Percentiles rank a stretch among this genome's conserved stretches.
phyloP scores from a whole-genome alignment of 2,888 invertebrate species.

The Ormyrus thymus region DNA sequence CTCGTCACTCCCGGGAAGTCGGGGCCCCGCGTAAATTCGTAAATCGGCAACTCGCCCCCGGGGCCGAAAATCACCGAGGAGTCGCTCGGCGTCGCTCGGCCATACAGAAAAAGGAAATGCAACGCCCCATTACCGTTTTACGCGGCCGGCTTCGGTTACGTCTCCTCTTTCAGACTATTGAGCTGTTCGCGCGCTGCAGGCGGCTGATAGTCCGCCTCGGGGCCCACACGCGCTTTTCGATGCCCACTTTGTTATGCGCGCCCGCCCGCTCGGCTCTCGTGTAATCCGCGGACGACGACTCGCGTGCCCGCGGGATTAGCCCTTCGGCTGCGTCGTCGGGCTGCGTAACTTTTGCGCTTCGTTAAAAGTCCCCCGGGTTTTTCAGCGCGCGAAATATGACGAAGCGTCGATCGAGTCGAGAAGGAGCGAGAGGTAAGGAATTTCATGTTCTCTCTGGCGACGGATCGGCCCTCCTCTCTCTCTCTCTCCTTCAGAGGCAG shows the following conservation, averaged over 20 bases:
- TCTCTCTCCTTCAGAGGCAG: background rate
- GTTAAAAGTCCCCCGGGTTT: too few species aligned
- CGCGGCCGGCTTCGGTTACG: conserved; percentile 72
- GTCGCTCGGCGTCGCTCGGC: conserved; percentile 39
- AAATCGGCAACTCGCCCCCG: too few species aligned
- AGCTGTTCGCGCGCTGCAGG: conserved; percentile 71
- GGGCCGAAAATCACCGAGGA: too few species aligned
- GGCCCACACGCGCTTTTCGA: too few species aligned
- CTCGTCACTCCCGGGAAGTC: background rate
- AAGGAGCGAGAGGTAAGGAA: too few species aligned
- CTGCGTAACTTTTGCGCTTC: too few species aligned
- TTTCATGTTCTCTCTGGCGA: background rate
- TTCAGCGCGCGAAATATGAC: too few species aligned
- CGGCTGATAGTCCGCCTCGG: conserved; percentile 5
- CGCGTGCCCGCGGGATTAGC: conserved; percentile 1
- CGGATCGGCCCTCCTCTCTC: background rate
- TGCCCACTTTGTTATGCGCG: too few species aligned
- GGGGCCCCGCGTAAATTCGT: too few species aligned
- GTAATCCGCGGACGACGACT: background rate
- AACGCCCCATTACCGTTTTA: conserved; percentile 75
- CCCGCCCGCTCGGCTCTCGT: too few species aligned
- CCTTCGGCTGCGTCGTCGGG: too few species aligned
- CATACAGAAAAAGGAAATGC: conserved; percentile 70
- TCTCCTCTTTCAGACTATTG: conserved; percentile 73
- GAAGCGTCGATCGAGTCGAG: too few species aligned